Evolutionary conservation across 2,113 vertebrate genomes (phyloP).

Genomic region (Sinocyclocheilus maitianheensis): DNA sequence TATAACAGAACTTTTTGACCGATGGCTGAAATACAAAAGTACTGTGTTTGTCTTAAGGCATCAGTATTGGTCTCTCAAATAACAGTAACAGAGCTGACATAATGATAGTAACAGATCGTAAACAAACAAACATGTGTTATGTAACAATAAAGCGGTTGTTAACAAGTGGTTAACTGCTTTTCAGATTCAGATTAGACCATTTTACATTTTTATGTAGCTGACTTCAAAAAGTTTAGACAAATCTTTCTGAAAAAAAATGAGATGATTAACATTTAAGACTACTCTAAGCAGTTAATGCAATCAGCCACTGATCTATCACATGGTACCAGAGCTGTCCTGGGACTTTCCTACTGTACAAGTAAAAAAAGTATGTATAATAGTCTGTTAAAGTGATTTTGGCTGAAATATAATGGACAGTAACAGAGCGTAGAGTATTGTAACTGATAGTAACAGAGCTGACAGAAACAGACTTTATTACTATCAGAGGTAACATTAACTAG

Average conservation of each 20-base stretch:
- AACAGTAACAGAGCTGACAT: background rate
- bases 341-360: background rate
- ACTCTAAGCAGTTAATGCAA: too few relatives aligned
- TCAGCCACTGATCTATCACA: background rate
- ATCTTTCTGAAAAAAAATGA: too few relatives aligned
- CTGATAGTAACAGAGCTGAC: background rate
- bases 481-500: background rate
- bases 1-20: background rate
- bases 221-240: too few relatives aligned
- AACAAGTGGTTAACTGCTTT: too few relatives aligned
- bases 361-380: background rate
- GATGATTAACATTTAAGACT: too few relatives aligned
- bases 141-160: background rate
- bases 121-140: background rate
- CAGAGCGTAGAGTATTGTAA: background rate
- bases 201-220: too few relatives aligned
- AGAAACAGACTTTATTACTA: background rate
- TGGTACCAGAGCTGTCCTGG: background rate
- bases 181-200: too few relatives aligned
- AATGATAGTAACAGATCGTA: background rate
- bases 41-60: background rate
- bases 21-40: background rate
- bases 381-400: background rate
- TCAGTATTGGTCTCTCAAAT: background rate
- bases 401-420: background rate